Conservation (phyloP, 2,113 vertebrate species). For the Spilogale gracilis region DNA sequence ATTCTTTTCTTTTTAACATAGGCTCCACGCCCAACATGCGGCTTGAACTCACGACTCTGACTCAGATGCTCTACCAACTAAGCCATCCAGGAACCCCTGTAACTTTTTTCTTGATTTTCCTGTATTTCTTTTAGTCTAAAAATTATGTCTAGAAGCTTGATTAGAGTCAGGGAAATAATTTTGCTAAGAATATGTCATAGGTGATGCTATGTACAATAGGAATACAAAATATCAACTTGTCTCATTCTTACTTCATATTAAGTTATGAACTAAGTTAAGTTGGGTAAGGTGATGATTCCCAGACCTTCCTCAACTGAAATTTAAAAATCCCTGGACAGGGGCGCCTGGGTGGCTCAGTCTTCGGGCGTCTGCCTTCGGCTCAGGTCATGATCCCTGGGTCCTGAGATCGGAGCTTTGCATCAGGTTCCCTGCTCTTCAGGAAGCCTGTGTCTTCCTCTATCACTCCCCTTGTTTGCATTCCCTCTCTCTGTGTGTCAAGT, state of each 20-base stretch:
- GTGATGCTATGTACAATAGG: background rate
- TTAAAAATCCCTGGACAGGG: background rate
- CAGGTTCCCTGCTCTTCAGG: too few relatives aligned
- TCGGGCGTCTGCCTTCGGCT: too few relatives aligned
- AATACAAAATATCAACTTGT: background rate
- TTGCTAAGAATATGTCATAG: background rate
- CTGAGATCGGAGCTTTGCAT: too few relatives aligned
- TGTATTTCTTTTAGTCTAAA: background rate
- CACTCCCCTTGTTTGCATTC: too few relatives aligned
- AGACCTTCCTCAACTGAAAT: background rate
- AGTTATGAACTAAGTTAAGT: background rate
- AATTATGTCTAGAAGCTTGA: background rate
- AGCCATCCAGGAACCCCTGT: background rate
- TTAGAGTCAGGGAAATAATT: background rate
- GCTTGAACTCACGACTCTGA: too few relatives aligned
- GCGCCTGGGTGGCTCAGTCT: too few relatives aligned
- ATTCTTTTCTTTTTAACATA: too few relatives aligned
- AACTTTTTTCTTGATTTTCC: background rate
- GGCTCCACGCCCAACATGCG: too few relatives aligned
- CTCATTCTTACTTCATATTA: background rate
- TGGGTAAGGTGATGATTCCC: background rate
- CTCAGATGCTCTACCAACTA: too few relatives aligned
- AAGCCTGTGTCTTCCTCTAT: too few relatives aligned
- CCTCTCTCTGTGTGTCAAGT: too few relatives aligned
- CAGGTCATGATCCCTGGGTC: too few relatives aligned